Base-by-base conservation (phyloP, 1,140 invertebrate species). In the Heliothis virescens region DNA sequence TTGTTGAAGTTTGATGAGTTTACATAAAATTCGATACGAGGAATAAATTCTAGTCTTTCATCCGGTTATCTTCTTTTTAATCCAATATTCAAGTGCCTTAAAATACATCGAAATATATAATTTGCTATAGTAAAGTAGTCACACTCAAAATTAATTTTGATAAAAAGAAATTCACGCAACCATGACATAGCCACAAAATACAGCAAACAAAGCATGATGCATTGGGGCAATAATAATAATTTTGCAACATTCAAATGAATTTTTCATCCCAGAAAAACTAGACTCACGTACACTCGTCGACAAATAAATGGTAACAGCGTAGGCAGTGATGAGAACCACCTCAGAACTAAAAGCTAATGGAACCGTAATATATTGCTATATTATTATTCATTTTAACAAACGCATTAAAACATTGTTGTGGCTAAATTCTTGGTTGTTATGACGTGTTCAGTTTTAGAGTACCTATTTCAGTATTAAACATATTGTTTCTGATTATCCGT, bases 331-430 rank as follows among this genome's bases (percentile, higher is more conserved):
- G 67, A 80, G 78, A 62, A 52, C 79, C 82, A 82, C 18, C 65
- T 75, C 73, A 73, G 15, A 79, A 69, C 79, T 80, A 80, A 83
- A 83, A 83, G 75, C 82, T 79, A 83, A 83, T 83, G 79, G 82
- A 83, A 79, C 59, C 75, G 77, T 78, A 63, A 82, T 79, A 63
- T 71, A 82, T 79, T 71, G 63, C 50, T 74, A 79, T 48, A 83
- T 41, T 75, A 79, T 75, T 79, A 80, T 80, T 77, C 55, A 79
- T 76, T 82, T 82, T 59, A 55, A 79, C 74, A 62, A 79, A 81
- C 65, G 55, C 72, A 79, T 82, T 79, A 82, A 41, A 57, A 63
- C 62, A 72, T 63, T 77, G 69, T 76, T 65, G 1, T 63, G 16
- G 15, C 59, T 55, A 73, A 73, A 74, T 48, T 60, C 48, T 55